Percentiles rank a stretch among this genome's conserved stretches.
phyloP scores from a whole-genome alignment of 1,140 invertebrate species.

The Brachionus rotundiformis region DNA sequence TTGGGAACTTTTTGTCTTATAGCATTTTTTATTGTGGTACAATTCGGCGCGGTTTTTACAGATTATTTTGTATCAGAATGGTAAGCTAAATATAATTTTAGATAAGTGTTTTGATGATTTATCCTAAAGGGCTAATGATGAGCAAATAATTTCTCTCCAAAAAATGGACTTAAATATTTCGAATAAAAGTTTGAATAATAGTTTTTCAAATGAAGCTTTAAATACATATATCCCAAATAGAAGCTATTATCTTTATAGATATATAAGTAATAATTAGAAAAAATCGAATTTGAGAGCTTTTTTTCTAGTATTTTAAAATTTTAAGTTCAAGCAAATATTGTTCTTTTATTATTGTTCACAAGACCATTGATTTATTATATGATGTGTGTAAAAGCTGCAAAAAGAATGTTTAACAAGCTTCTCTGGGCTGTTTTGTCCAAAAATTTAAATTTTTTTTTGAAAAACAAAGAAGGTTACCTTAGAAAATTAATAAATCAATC shows the following conservation, averaged over 20 bases:
- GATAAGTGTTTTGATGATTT: not conserved
- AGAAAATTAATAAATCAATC: not conserved
- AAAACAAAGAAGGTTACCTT: not conserved
- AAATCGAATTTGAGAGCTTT: not conserved
- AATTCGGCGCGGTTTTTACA: conserved; percentile 71
- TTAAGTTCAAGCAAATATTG: not conserved
- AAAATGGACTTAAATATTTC: too few relatives aligned
- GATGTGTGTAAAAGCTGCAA: not conserved
- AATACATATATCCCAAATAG: not conserved
- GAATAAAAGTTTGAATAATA: not conserved
- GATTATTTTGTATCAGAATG: conserved; percentile 81
- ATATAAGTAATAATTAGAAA: not conserved
- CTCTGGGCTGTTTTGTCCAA: not conserved
- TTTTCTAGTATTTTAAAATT: not conserved
- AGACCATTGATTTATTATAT: not conserved
- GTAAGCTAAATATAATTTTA: conserved; percentile 59
- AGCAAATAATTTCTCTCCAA: not conserved
- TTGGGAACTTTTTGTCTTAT: conserved; percentile 68
- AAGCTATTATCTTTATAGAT: not conserved
- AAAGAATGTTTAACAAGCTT: not conserved
- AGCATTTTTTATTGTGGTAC: conserved; percentile 70
- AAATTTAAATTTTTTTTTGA: not conserved
- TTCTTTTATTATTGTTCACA: not conserved
- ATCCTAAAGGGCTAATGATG: not conserved
- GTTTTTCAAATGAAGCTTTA: not conserved